A percentile compares a stretch with the other conserved stretches of the same genome.
These are phyloP conservation scores for Stenodema calcarata DNA, from an alignment of 2,888 invertebrate species.

Conservation along the genomic window DNA sequence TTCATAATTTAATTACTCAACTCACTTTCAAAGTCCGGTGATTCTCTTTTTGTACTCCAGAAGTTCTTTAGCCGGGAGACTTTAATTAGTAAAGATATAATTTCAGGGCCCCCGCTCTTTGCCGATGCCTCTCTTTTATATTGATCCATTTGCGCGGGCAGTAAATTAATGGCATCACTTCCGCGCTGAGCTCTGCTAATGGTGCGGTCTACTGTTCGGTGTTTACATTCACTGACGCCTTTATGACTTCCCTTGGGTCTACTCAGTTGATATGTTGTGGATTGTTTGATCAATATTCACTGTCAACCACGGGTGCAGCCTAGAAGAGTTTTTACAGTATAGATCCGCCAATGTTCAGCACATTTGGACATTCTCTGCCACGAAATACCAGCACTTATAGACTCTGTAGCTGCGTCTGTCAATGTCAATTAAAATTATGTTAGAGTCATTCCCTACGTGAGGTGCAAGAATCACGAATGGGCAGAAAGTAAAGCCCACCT, in stretches of 20 bases:
- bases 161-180: background rate
- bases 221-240: background rate
- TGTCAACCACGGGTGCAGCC: too few relatives aligned
- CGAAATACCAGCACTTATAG: too few relatives aligned
- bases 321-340: too few relatives aligned
- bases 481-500: too few relatives aligned
- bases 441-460: too few relatives aligned
- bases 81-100: constrained; percentile 5
- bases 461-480: too few relatives aligned
- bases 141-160: background rate
- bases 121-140: background rate
- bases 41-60: background rate
- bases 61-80: background rate
- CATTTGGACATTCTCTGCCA: too few relatives aligned
- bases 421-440: too few relatives aligned
- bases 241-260: background rate
- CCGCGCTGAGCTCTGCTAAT: background rate
- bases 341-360: too few relatives aligned
- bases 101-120: background rate
- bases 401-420: too few relatives aligned
- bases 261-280: too few relatives aligned
- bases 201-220: background rate
- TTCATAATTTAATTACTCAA: constrained; percentile 12
- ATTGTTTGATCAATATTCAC: too few relatives aligned
- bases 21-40: background rate